phyloP scores from a whole-genome alignment of 2,113 vertebrate genomes.

The Zonotrichia leucophrys region DNA sequence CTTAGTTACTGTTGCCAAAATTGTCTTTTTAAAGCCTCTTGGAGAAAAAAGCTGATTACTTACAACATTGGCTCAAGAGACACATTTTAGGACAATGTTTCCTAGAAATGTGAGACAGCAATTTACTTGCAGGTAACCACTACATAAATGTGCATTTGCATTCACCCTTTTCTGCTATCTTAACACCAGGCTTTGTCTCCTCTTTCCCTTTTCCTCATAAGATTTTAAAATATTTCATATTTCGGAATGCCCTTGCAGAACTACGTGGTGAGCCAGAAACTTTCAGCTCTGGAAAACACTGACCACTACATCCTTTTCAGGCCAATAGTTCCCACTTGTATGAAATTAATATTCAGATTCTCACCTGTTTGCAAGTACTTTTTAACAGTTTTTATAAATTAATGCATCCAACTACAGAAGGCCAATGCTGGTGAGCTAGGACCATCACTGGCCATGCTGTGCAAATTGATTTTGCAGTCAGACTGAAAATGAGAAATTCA shows the following conservation, averaged over 20 bases:
- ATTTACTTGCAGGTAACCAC: constrained; percentile 1
- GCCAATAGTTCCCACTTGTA: not conserved
- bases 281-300: not conserved
- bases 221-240: not conserved
- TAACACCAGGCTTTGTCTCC: not conserved
- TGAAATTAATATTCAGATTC: not conserved
- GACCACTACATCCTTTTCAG: not conserved
- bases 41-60: constrained; percentile 30
- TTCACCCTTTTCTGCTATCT: not conserved
- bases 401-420: not conserved
- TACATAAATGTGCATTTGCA: not conserved
- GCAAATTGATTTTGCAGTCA: not conserved
- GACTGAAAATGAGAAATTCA: not conserved
- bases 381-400: not conserved
- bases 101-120: not conserved
- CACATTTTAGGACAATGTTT: not conserved
- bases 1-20: constrained; percentile 41
- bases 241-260: not conserved
- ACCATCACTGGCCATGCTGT: not conserved
- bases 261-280: not conserved
- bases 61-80: constrained; percentile 2
- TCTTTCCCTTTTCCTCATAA: not conserved
- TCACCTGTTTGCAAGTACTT: not conserved
- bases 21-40: constrained; percentile 39
- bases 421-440: not conserved